Base-by-base conservation (phyloP, 2,888 invertebrate genomes). In the Dusona sp. region DNA sequence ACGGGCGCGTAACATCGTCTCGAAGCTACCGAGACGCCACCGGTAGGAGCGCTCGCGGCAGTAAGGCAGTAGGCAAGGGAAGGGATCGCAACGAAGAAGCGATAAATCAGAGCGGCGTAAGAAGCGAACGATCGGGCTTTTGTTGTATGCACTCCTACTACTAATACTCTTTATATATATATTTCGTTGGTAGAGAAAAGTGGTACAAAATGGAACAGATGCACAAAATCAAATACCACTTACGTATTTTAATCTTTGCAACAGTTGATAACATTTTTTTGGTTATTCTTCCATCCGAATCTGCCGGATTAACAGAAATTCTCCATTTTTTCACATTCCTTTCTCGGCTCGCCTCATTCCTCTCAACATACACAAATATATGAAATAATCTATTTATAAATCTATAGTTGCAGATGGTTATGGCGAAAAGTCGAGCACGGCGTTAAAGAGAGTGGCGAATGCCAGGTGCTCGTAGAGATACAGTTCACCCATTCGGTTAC, bases 381-480 rank as follows among this genome's bases (percentile, higher is more conserved):
- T 57, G 22, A 4, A 22, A 57, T 57, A 13, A 13, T 57, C 25
- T 22, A 1, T 8, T 3, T 36, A 38, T 42, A 13, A 2, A 42
- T 42, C 13, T 6, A 42, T 38, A 22, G 25, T 29, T 42, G 19
- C 45, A 45, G 87, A 88, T 88, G 87, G 61, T 54, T 54, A 38
- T 48, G 42, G 73, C 67, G 74, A 79, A 74, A 79, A 83, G 73
- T 73, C 65, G 78, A 72, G 73, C 65, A 67, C 51, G 61, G 74
- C 16, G 74, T 61, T 73, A 57, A 68, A 79, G 51, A 83, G 22
- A 75, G 57, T 84, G 33, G 57, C 22, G 77, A 83, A 51, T 83
- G 74, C 81, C 83, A 83, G 83, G 78, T 83, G 83, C 51, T 83
- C 48, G 78, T 45, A 8, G 73, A 79, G 83, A 79, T 79, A 83